phyloP scores from a whole-genome alignment of 2,113 vertebrate species.

The Edolisoma coerulescens region DNA sequence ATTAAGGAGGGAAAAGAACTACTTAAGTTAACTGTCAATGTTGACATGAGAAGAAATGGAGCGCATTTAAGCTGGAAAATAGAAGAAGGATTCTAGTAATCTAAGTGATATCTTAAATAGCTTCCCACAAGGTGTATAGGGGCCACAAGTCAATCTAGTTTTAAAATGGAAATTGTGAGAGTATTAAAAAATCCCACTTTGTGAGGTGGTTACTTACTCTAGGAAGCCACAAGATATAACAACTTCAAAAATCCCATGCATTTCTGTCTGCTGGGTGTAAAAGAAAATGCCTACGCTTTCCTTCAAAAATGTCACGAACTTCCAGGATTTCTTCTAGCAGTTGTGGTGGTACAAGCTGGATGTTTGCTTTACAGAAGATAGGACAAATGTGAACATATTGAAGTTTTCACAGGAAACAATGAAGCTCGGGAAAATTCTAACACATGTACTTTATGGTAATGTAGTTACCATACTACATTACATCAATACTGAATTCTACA shows the following conservation, averaged over 20 bases:
- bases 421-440: not conserved
- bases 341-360: not conserved
- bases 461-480: no score
- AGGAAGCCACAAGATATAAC: not conserved
- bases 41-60: not conserved
- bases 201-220: not conserved
- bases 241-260: not conserved
- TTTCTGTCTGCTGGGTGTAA: not conserved
- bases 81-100: not conserved
- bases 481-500: not conserved
- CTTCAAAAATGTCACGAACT: not conserved
- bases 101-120: not conserved
- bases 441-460: not conserved
- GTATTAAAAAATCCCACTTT: fast-evolving
- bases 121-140: not conserved
- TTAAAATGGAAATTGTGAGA: not conserved
- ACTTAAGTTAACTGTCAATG: not conserved
- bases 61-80: not conserved
- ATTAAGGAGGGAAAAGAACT: not conserved
- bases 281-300: not conserved
- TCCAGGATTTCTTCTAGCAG: not conserved
- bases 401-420: not conserved
- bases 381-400: not conserved
- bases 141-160: not conserved
- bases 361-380: not conserved